phyloP scores from a whole-genome alignment of 2,888 invertebrate genomes.

The Odontothrips loti region DNA sequence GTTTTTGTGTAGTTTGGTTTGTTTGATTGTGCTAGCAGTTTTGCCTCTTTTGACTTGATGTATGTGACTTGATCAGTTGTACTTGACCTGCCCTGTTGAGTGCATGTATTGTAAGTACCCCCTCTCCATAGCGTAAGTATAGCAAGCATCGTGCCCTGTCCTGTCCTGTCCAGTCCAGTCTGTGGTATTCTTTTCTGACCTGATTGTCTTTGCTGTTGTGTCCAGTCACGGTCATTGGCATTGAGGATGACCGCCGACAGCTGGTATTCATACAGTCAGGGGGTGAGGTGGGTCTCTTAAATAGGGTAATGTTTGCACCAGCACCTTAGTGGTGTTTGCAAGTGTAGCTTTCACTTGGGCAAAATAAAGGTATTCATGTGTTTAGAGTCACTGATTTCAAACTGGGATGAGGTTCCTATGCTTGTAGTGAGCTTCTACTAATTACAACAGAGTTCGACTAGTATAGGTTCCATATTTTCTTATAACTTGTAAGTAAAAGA shows the following conservation, averaged over 20 bases:
- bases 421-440: too few species aligned
- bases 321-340: not conserved
- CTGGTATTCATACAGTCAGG: conserved; percentile 7
- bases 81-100: not conserved
- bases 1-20: too few species aligned
- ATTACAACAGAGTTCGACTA: too few species aligned
- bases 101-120: not conserved
- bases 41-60: too few species aligned
- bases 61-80: too few species aligned
- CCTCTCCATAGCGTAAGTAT: not conserved
- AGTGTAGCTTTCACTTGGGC: not conserved
- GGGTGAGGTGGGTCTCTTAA: not conserved
- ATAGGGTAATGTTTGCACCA: not conserved
- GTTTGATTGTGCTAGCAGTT: too few species aligned
- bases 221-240: conserved; percentile 19
- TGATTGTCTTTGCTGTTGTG: conserved; percentile 8
- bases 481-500: too few species aligned
- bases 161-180: not conserved
- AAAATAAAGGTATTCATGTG: not conserved
- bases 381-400: too few species aligned
- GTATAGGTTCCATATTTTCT: too few species aligned
- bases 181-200: not conserved
- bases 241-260: conserved; percentile 11
- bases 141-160: not conserved
- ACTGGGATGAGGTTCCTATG: too few species aligned